Evolutionary conservation across 2,113 vertebrate genomes (phyloP), one percentile per base, ranked within the genome.

Genomic region (Piliocolobus tephrosceles): DNA sequence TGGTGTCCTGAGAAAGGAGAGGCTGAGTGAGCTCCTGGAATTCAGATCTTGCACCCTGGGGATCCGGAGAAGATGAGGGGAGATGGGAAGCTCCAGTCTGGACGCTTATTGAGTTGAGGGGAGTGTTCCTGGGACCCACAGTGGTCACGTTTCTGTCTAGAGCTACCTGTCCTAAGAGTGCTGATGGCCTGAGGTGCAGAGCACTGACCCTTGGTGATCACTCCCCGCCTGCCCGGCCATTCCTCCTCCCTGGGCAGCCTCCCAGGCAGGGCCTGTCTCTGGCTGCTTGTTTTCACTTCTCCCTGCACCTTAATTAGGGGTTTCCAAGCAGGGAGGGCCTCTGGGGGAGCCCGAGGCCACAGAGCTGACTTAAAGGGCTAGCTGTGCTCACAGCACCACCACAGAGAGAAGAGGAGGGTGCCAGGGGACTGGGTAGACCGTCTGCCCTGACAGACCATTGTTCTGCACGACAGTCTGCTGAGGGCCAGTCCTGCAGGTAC

Each of bases 311-410:
- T 98, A 98, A 98, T 98, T 97, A 97, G 97, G 96, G 92, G 96
- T 97, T 98, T 98, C 97, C 93, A 96, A 96, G 97, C 95, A 96
- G 93, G 68, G 78, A 96, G 92, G 94, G 97, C 96, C 98, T 97
- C 97, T 50, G 80, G 96, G 96, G 97, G 96, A 98, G 95, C 94
- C 92, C 7, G 57, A 97, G 96, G 97, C 95, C 98, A 95, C 96
- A 97, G 91, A 96, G 86, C 95, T 94, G 73, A 47, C 96, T 98
- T 97, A 98, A 98, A 97, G 97, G 83, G 90, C 97, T 94, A 97
- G 95, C 45, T 66, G 35, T 96, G 81, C 82, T 96, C 90, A 86
- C 17, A 83, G 84, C 35, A 80, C 40, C 38, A 27, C 9, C 2
- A 10, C 58, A 55, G 30, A 57, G 30, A 88, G 43, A 45, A 20